phyloP scores from a whole-genome alignment of 2,888 invertebrate genomes.

The Drosophila conformis region DNA sequence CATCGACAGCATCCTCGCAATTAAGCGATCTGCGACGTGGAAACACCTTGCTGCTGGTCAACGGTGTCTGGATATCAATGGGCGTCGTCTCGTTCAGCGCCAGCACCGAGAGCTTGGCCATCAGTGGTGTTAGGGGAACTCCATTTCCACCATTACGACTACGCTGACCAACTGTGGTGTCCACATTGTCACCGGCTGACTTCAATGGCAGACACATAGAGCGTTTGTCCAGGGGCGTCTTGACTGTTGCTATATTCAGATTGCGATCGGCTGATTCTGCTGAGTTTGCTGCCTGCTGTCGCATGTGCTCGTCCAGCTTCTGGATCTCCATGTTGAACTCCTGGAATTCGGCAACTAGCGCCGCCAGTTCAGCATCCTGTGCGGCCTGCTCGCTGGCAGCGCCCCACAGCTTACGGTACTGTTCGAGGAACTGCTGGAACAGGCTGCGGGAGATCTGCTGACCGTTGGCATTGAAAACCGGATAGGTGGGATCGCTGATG shows the following conservation, averaged over 20 bases:
- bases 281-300: slow-evolving; percentile 53
- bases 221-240: slow-evolving; percentile 80
- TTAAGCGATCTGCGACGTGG: slow-evolving; percentile 77
- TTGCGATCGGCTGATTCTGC: slow-evolving; percentile 69
- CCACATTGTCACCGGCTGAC: slow-evolving; percentile 85
- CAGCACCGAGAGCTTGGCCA: slow-evolving; percentile 92
- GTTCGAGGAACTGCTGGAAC: slow-evolving; percentile 89
- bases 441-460: slow-evolving; percentile 90
- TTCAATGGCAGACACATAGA: slow-evolving; percentile 90
- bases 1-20: slow-evolving; percentile 78
- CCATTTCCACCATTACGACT: slow-evolving; percentile 86
- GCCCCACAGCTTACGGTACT: slow-evolving; percentile 87
- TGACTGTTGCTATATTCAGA: slow-evolving; percentile 64
- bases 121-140: slow-evolving; percentile 91
- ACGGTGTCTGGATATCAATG: slow-evolving; percentile 82
- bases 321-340: slow-evolving; percentile 83
- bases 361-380: slow-evolving; percentile 76
- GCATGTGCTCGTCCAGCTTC: slow-evolving; percentile 84
- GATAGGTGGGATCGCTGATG: slow-evolving; percentile 92
- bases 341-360: slow-evolving; percentile 77
- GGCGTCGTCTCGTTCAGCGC: slow-evolving; percentile 90
- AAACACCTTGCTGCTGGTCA: slow-evolving; percentile 83
- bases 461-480: slow-evolving; percentile 91
- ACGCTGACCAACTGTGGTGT: slow-evolving; percentile 21
- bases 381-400: slow-evolving; percentile 74